Percentiles rank a stretch among this genome's conserved stretches.
Conservation (phyloP, 1,140 invertebrate genomes). For the Drosophila albomicans region DNA sequence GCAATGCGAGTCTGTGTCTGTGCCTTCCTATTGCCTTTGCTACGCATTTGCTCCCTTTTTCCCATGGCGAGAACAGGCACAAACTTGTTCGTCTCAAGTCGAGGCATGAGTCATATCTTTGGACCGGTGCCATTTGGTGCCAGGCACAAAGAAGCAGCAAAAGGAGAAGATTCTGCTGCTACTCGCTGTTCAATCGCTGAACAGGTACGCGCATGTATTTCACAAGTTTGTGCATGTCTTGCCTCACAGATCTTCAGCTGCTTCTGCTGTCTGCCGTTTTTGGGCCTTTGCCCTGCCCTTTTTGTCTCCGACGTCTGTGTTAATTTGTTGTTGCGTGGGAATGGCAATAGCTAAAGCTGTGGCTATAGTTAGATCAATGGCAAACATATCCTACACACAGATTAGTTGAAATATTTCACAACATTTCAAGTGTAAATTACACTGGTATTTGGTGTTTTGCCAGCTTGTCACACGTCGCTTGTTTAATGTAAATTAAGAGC, state of each 20-base stretch:
- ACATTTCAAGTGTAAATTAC: conserved; percentile 62
- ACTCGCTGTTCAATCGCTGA: conserved; percentile 32
- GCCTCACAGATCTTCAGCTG: conserved; percentile 13
- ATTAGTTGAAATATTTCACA: conserved; percentile 70
- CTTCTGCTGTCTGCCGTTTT: conserved; percentile 17
- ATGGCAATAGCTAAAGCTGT: background rate
- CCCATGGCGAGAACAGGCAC: conserved; percentile 63
- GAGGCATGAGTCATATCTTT: conserved; percentile 55
- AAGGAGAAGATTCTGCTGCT: conserved; percentile 25
- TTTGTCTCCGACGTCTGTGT: conserved; percentile 12
- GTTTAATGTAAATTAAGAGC: conserved; percentile 71
- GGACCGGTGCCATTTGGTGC: conserved; percentile 36
- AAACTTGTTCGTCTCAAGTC: conserved; percentile 53
- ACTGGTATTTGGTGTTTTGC: conserved; percentile 26
- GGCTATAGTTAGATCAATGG: conserved; percentile 1
- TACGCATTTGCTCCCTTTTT: conserved; percentile 64
- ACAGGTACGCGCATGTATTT: conserved; percentile 56
- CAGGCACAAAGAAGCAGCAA: conserved; percentile 26
- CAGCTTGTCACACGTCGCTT: conserved; percentile 51
- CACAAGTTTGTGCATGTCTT: conserved; percentile 66
- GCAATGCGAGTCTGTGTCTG: conserved; percentile 8
- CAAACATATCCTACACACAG: conserved; percentile 38
- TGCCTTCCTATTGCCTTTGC: conserved; percentile 13
- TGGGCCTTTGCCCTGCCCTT: conserved; percentile 27
- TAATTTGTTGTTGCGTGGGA: conserved; percentile 46